Conservation (phyloP, 1,140 invertebrate species). For the Drosophila orosa region DNA sequence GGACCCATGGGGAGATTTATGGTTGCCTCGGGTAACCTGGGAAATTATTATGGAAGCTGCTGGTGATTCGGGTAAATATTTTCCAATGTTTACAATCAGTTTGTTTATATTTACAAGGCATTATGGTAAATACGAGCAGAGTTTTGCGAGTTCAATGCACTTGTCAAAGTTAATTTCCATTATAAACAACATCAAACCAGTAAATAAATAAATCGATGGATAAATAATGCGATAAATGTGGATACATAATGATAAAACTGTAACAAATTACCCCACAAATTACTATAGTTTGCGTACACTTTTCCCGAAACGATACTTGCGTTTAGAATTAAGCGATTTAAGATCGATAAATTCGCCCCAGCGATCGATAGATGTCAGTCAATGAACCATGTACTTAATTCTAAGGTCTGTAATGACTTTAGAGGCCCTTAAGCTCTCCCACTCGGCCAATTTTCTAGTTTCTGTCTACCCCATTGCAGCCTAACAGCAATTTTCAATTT, state of each 20-base stretch:
- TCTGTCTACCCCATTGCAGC: background rate
- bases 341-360: background rate
- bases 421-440: conserved; percentile 9
- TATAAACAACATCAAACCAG: background rate
- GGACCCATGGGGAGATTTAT: conserved; percentile 41
- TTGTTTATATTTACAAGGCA: background rate
- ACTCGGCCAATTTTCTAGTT: conserved; percentile 20
- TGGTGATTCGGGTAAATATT: conserved; percentile 1
- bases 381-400: conserved; percentile 27
- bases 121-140: background rate
- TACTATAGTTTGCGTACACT: background rate
- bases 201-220: background rate
- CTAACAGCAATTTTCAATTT: conserved; percentile 39
- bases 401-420: conserved; percentile 19
- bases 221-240: background rate
- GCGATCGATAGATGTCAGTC: conserved; percentile 8
- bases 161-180: background rate
- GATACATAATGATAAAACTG: background rate
- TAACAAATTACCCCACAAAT: background rate
- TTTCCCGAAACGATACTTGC: background rate
- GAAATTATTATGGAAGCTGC: conserved; percentile 34
- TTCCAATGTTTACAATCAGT: background rate
- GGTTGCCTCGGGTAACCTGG: conserved; percentile 22
- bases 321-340: conserved; percentile 2
- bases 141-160: background rate